Conservation (phyloP, 2,797 vertebrate species). For the Lemur catta region DNA sequence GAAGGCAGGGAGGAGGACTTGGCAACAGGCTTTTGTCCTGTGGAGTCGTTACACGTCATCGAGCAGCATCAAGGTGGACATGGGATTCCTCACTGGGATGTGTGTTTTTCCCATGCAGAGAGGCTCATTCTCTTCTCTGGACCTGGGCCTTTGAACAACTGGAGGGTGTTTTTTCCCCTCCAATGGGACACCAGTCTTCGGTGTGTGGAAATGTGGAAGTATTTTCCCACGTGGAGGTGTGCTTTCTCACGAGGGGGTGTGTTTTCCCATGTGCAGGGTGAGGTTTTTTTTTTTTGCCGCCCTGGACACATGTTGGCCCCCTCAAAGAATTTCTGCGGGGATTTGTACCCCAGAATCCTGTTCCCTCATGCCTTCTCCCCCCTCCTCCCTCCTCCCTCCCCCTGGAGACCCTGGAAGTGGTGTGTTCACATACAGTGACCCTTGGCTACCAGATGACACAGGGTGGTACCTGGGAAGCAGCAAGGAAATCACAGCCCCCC, state of each 20-base stretch:
- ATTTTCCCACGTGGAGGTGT: conserved; percentile 54
- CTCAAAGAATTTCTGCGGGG: conserved; percentile 69
- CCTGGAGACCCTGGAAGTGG: conserved; percentile 72
- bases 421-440: conserved; percentile 52
- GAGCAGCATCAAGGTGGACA: conserved; percentile 44
- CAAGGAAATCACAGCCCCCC: conserved; percentile 23
- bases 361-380: conserved; percentile 54
- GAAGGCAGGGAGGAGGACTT: conserved; percentile 74
- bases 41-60: background rate
- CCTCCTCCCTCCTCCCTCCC: background rate
- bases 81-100: conserved; percentile 15
- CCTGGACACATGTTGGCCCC: conserved; percentile 75
- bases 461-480: conserved; percentile 49
- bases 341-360: conserved; percentile 72
- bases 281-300: conserved; percentile 66
- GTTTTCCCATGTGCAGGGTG: conserved; percentile 79
- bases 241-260: conserved; percentile 66
- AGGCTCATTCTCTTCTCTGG: conserved; percentile 69
- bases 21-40: conserved; percentile 25
- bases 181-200: conserved; percentile 60
- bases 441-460: conserved; percentile 47
- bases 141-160: conserved; percentile 66
- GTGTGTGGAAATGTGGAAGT: conserved; percentile 54
- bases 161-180: conserved; percentile 45
- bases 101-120: conserved; percentile 59